These are phyloP conservation scores for Acomys russatus DNA, from an alignment of 2,797 vertebrate species.

Conservation along the genomic window DNA sequence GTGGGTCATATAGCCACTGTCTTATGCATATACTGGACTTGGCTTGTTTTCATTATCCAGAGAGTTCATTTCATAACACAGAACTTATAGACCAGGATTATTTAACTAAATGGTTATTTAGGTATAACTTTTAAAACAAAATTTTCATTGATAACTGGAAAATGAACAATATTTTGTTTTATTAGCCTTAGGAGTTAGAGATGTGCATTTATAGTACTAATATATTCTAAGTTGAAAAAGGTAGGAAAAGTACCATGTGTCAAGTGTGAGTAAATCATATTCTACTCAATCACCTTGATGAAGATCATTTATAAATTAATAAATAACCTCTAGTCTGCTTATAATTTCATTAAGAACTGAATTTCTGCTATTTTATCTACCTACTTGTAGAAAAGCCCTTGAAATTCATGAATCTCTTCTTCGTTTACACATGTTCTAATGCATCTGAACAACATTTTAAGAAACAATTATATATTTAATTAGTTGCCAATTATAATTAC, in stretches of 20 bases:
- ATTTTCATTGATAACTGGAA: slow-evolving; percentile 54
- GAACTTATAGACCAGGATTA: slow-evolving; percentile 29
- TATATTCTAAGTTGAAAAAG: slow-evolving; percentile 56
- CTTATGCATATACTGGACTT: slow-evolving; percentile 5
- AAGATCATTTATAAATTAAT: slow-evolving; percentile 68
- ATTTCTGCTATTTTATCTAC: slow-evolving; percentile 58
- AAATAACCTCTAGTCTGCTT: slow-evolving; percentile 67
- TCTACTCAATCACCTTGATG: slow-evolving; percentile 57
- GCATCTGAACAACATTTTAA: slow-evolving; percentile 36
- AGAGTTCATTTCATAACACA: slow-evolving; percentile 56
- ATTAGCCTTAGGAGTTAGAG: slow-evolving; percentile 43
- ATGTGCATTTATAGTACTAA: slow-evolving; percentile 65
- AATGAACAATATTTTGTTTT: background rate
- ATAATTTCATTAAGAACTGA: slow-evolving; percentile 73
- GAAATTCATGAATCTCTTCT: slow-evolving; percentile 60
- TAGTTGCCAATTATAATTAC: slow-evolving; percentile 69
- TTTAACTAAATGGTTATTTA: slow-evolving; percentile 64
- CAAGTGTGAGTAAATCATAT: slow-evolving; percentile 66
- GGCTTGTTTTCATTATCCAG: slow-evolving; percentile 57
- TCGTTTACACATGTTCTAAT: slow-evolving; percentile 63
- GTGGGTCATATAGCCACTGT: background rate
- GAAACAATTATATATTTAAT: slow-evolving; percentile 68
- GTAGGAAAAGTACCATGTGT: slow-evolving; percentile 56
- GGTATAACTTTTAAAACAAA: slow-evolving; percentile 19
- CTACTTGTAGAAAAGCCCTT: slow-evolving; percentile 49